Conservation (phyloP, 2,888 invertebrate genomes). For the Drosophila rubida region DNA sequence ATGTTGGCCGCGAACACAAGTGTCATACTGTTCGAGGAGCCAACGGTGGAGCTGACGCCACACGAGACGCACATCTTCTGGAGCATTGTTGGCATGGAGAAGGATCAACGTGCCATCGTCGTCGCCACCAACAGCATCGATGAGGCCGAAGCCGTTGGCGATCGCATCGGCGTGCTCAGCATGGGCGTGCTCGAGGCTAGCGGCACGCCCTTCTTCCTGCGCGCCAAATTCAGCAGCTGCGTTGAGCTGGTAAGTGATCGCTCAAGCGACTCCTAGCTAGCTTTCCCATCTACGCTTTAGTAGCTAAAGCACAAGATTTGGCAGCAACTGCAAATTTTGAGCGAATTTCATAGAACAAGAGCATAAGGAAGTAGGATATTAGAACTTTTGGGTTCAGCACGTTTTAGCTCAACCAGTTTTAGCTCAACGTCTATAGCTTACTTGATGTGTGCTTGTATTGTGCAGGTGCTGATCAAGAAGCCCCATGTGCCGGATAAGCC, state of each 20-base stretch:
- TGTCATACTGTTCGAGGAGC: conserved; percentile 78
- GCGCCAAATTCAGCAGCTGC: conserved; percentile 91
- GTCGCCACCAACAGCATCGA: conserved; percentile 94
- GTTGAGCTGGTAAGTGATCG: conserved; percentile 90
- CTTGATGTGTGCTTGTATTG: background rate
- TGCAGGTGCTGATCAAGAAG: conserved; percentile 66
- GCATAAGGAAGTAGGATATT: too few species aligned
- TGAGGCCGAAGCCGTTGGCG: conserved; percentile 93
- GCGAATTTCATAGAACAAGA: too few species aligned
- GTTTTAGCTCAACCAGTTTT: too few species aligned
- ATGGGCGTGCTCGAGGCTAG: conserved; percentile 91
- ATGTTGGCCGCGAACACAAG: conserved; percentile 90
- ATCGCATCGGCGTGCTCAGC: conserved; percentile 94
- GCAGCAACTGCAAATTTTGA: too few species aligned
- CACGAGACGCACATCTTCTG: conserved; percentile 91
- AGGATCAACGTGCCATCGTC: conserved; percentile 90
- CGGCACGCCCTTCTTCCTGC: conserved; percentile 92
- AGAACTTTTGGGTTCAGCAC: too few species aligned
- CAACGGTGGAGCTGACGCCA: conserved; percentile 87
- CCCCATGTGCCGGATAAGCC: conserved; percentile 59
- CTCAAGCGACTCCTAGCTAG: too few species aligned
- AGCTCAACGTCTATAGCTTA: too few species aligned
- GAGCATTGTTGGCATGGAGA: conserved; percentile 90
- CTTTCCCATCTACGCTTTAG: too few species aligned
- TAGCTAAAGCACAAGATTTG: too few species aligned